Evolutionary conservation across 2,888 invertebrate species (phyloP).

Genomic region (Callimorpha dominula): DNA sequence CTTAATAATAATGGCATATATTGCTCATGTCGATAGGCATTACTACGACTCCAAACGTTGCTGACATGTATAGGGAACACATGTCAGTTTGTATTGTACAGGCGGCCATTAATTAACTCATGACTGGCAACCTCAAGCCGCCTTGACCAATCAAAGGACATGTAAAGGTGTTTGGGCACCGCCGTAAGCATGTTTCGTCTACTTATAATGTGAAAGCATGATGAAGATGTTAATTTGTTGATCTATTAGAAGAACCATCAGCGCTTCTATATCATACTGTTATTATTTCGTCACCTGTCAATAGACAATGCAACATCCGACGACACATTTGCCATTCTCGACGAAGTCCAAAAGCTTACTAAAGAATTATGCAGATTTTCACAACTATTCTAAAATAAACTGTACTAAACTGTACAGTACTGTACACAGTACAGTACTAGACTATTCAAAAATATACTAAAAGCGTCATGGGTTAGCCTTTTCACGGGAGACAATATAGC

Average conservation of each 20-base stretch:
- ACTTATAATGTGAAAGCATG: background rate
- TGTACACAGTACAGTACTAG: no score
- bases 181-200: background rate
- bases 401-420: no score
- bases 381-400: no score
- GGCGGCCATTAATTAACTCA: background rate
- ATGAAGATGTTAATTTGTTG: background rate
- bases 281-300: no score
- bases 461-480: no score
- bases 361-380: no score
- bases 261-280: no score
- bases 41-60: background rate
- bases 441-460: no score
- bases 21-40: background rate
- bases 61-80: background rate
- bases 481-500: no score
- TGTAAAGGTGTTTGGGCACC: background rate
- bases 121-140: constrained; percentile 1
- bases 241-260: background rate
- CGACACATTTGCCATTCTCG: no score
- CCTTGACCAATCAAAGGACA: background rate
- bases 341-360: no score
- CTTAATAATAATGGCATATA: background rate
- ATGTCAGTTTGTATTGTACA: background rate
- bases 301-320: no score